These are phyloP conservation scores for Parambassis ranga DNA, from an alignment of 2,797 vertebrate species.

Conservation along the genomic window DNA sequence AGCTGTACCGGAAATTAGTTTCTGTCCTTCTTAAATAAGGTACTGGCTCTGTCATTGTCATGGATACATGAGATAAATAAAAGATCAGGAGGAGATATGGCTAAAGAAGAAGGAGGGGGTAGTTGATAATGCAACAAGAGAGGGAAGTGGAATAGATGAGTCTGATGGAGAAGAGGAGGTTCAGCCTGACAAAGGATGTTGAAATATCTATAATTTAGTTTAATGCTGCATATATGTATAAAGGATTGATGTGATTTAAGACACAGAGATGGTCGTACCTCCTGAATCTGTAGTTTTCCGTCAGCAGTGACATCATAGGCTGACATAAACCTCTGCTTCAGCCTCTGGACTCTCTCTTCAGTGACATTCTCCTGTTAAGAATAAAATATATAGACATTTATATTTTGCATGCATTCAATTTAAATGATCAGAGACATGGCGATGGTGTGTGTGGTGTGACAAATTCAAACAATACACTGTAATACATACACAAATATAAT, in stretches of 20 bases:
- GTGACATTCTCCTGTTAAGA: slow-evolving; percentile 80
- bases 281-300: slow-evolving; percentile 88
- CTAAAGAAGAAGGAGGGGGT: background rate
- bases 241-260: background rate
- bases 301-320: slow-evolving; percentile 82
- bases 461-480: background rate
- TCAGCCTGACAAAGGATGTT: too few relatives aligned
- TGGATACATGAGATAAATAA: slow-evolving; percentile 10
- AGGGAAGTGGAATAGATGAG: background rate
- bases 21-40: background rate
- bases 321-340: slow-evolving; percentile 89
- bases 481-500: background rate
- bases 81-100: background rate
- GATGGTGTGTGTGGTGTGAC: background rate
- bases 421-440: background rate
- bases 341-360: slow-evolving; percentile 81
- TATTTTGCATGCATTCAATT: background rate
- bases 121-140: background rate
- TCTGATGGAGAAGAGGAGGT: background rate
- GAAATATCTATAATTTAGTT: too few relatives aligned
- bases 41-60: slow-evolving; percentile 6
- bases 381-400: background rate
- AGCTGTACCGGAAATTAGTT: background rate
- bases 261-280: slow-evolving; percentile 78
- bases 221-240: background rate